Evolutionary conservation across 2,888 invertebrate genomes (phyloP).

Genomic region (Mimas tiliae): DNA sequence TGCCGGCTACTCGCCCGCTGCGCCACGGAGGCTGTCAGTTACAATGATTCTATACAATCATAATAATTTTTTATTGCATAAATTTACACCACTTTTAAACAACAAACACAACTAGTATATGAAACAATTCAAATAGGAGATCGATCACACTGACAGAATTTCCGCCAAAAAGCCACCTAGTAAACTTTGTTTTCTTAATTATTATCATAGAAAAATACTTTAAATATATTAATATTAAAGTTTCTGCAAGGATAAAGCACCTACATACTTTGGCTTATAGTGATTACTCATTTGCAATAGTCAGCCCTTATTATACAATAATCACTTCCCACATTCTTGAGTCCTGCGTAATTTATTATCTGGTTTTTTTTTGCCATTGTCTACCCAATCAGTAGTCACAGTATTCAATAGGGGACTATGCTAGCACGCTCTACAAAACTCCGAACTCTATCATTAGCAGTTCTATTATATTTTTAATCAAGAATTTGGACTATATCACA

Average conservation of each 20-base stretch:
- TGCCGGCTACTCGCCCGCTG: too few species aligned
- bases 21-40: too few species aligned
- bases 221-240: too few species aligned
- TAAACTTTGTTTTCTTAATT: too few species aligned
- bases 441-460: slow-evolving; percentile 66
- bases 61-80: too few species aligned
- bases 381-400: slow-evolving; percentile 64
- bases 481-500: slow-evolving; percentile 41
- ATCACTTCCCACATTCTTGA: slow-evolving; percentile 47
- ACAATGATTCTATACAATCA: too few species aligned
- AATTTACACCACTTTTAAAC: too few species aligned
- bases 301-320: slow-evolving; percentile 1
- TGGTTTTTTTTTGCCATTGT: slow-evolving; percentile 60
- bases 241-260: background rate
- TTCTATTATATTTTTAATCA: slow-evolving; percentile 34
- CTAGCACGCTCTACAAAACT: slow-evolving; percentile 79
- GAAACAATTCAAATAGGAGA: too few species aligned
- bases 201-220: too few species aligned
- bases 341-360: slow-evolving; percentile 65
- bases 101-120: too few species aligned
- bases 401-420: slow-evolving; percentile 72
- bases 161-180: too few species aligned
- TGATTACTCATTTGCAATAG: slow-evolving; percentile 15
- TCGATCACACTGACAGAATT: too few species aligned
- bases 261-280: background rate